Conservation (phyloP, 1,140 invertebrate species). For the Lucilia sericata region DNA sequence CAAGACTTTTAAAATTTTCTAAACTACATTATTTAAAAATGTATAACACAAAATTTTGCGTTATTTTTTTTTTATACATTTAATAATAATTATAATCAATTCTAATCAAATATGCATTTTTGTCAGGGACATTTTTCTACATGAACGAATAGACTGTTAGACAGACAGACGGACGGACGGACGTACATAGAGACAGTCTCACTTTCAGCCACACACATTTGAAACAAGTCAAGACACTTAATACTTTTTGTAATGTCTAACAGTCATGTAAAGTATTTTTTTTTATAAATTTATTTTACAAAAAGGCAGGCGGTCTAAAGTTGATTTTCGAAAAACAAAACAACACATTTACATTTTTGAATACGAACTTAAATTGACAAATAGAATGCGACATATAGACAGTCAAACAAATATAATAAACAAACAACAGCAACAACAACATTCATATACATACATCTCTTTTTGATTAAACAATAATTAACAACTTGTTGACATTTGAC, state of each 20-base stretch:
- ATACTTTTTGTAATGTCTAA: not conserved
- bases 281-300: not conserved
- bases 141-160: not conserved
- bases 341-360: not conserved
- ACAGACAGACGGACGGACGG: not conserved
- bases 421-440: not conserved
- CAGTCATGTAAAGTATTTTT: not conserved
- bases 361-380: conserved; percentile 29
- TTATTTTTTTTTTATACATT: not conserved
- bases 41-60: not conserved
- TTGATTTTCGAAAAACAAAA: not conserved
- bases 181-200: too few species aligned
- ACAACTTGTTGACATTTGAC: conserved; percentile 30
- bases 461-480: conserved; percentile 43
- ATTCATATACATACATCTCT: conserved; percentile 1
- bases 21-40: not conserved
- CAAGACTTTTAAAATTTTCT: not conserved
- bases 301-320: not conserved
- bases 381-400: not conserved
- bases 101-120: conserved; percentile 43
- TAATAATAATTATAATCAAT: conserved; percentile 2
- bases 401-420: too few species aligned
- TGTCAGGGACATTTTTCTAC: conserved; percentile 31
- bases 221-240: not conserved
- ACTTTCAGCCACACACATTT: too few species aligned